Percentiles rank a stretch among this genome's conserved stretches.
Evolutionary conservation across 2,888 invertebrate species (phyloP).

Genomic region (Dione juno): DNA sequence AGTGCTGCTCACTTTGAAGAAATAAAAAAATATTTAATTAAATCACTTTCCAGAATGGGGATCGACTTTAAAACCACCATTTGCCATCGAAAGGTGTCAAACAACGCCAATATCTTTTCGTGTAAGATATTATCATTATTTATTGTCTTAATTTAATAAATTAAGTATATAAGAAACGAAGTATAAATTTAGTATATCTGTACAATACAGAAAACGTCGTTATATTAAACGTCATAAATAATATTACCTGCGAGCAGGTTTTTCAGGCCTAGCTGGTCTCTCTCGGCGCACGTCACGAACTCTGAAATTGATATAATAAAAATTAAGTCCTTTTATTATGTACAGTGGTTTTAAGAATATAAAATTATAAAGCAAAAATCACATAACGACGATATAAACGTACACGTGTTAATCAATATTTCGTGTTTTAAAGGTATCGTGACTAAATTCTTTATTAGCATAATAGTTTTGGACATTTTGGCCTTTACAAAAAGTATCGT

Average conservation of each 20-base stretch:
- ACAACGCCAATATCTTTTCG: no score
- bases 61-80: no score
- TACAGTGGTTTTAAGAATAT: slow-evolving; percentile 28
- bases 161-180: no score
- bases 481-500: neutral
- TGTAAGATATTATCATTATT: no score
- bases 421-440: slow-evolving; percentile 1
- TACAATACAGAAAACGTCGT: no score
- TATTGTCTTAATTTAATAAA: no score
- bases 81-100: no score
- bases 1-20: no score
- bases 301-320: slow-evolving; percentile 58
- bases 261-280: slow-evolving; percentile 59
- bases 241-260: slow-evolving; percentile 45
- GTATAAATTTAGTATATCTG: no score
- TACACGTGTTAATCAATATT: slow-evolving; percentile 16
- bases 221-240: no score
- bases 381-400: slow-evolving; percentile 28
- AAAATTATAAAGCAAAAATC: slow-evolving; percentile 27
- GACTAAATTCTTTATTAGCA: neutral
- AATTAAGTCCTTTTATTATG: slow-evolving; percentile 30
- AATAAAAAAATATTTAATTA: no score
- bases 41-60: no score
- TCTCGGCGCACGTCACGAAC: slow-evolving; percentile 66
- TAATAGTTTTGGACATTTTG: neutral